Evolutionary conservation across 2,888 invertebrate genomes (phyloP).

Genomic region (Troides aeacus): DNA sequence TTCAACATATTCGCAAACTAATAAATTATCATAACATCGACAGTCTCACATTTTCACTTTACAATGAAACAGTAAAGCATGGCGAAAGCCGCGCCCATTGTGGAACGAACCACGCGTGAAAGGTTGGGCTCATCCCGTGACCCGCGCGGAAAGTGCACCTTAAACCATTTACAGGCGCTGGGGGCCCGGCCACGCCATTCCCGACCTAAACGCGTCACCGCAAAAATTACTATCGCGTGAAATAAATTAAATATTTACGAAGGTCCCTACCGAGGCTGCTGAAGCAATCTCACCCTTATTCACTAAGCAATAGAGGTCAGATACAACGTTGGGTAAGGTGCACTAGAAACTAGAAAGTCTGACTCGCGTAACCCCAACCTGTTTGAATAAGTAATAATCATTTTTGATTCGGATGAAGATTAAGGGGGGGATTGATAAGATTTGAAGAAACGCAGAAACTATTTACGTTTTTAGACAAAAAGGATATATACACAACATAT

Average conservation of each 20-base stretch:
- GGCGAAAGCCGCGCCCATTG: constrained; percentile 54
- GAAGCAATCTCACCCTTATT: constrained; percentile 47
- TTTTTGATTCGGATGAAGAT: constrained; percentile 35
- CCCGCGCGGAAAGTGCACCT: constrained; percentile 67
- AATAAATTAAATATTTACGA: constrained; percentile 27
- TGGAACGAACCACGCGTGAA: constrained; percentile 70
- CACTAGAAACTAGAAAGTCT: constrained; percentile 53
- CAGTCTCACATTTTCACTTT: constrained; percentile 39
- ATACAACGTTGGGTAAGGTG: constrained; percentile 30
- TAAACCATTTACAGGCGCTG: constrained; percentile 44
- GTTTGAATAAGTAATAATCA: constrained; percentile 44
- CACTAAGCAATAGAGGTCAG: constrained; percentile 40
- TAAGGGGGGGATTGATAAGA: constrained; percentile 30
- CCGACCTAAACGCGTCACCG: constrained; percentile 31
- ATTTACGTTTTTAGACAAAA: too few relatives aligned
- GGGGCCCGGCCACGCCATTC: constrained; percentile 24
- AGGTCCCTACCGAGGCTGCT: constrained; percentile 43
- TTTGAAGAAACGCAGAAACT: too few relatives aligned
- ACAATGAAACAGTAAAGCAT: constrained; percentile 47
- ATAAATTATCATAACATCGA: constrained; percentile 41
- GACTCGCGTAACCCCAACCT: constrained; percentile 50
- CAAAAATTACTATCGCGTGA: constrained; percentile 35
- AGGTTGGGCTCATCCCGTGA: constrained; percentile 79
- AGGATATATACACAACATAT: too few relatives aligned
- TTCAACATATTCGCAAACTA: constrained; percentile 25